A percentile compares a stretch with the other conserved stretches of the same genome.
Conservation (phyloP, 2,113 vertebrate species). For the Corapipo altera region DNA sequence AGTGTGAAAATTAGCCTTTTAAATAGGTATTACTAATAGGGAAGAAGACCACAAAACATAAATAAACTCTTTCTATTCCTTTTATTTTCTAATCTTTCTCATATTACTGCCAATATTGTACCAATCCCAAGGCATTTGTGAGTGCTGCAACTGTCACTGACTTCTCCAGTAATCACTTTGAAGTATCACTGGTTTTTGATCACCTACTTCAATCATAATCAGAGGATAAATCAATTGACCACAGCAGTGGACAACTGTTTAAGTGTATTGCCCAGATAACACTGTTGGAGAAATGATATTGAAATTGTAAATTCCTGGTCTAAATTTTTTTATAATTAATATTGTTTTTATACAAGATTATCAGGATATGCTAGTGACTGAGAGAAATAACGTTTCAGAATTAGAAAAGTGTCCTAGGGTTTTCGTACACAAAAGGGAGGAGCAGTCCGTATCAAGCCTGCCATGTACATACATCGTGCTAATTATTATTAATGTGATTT, state of each 20-base stretch:
- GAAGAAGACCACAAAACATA: background rate
- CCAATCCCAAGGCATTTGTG: background rate
- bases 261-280: background rate
- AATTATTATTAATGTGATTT: background rate
- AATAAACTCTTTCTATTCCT: background rate
- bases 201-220: background rate
- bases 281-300: background rate
- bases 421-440: background rate
- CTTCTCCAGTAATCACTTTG: background rate
- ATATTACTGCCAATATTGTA: background rate
- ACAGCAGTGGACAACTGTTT: background rate
- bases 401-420: background rate
- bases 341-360: background rate
- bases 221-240: background rate
- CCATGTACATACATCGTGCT: background rate
- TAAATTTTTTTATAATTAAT: background rate
- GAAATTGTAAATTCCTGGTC: background rate
- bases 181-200: slow-evolving; percentile 1
- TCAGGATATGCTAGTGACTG: background rate
- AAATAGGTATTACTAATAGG: background rate
- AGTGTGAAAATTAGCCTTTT: background rate
- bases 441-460: background rate
- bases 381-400: background rate
- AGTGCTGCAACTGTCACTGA: background rate
- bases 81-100: background rate